Evolutionary conservation across 2,888 invertebrate genomes (phyloP).

Genomic region (Archips crataeganus): DNA sequence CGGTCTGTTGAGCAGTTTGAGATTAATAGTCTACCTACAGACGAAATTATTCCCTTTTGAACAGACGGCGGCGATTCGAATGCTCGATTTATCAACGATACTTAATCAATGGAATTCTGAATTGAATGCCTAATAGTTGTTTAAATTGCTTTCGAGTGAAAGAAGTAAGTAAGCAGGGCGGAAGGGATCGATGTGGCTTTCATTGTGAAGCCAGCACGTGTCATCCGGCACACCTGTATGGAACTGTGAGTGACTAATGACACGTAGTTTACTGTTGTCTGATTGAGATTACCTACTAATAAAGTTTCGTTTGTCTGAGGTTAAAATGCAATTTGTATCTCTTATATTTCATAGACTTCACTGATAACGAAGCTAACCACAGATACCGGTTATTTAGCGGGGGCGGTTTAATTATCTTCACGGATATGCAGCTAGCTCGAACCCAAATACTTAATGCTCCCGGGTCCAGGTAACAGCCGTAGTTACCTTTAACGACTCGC

Average conservation of each 20-base stretch:
- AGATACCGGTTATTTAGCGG: background rate
- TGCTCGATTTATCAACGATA: constrained; percentile 66
- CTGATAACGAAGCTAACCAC: background rate
- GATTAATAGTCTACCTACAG: constrained; percentile 62
- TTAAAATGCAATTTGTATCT: constrained; percentile 15
- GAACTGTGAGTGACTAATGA: constrained; percentile 48
- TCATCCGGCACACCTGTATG: constrained; percentile 71
- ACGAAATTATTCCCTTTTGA: constrained; percentile 56
- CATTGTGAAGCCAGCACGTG: constrained; percentile 59
- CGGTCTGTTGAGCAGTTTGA: constrained; percentile 54
- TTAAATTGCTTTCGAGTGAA: constrained; percentile 43
- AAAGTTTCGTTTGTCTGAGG: background rate
- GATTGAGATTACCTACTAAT: constrained; percentile 24
- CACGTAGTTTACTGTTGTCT: constrained; percentile 53
- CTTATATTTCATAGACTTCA: background rate
- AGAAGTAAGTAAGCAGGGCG: constrained; percentile 53
- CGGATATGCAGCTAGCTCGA: constrained; percentile 5
- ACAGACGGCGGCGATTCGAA: constrained; percentile 60
- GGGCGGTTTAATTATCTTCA: constrained; percentile 25
- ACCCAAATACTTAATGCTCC: constrained; percentile 30
- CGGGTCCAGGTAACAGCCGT: constrained; percentile 32
- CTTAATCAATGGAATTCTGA: constrained; percentile 41
- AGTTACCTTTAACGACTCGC: constrained; percentile 36
- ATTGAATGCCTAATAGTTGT: constrained; percentile 41
- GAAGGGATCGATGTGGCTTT: constrained; percentile 65